Percentiles rank a stretch among this genome's conserved stretches.
These are phyloP conservation scores for Strix uralensis DNA, from an alignment of 2,113 vertebrate genomes.

Conservation along the genomic window DNA sequence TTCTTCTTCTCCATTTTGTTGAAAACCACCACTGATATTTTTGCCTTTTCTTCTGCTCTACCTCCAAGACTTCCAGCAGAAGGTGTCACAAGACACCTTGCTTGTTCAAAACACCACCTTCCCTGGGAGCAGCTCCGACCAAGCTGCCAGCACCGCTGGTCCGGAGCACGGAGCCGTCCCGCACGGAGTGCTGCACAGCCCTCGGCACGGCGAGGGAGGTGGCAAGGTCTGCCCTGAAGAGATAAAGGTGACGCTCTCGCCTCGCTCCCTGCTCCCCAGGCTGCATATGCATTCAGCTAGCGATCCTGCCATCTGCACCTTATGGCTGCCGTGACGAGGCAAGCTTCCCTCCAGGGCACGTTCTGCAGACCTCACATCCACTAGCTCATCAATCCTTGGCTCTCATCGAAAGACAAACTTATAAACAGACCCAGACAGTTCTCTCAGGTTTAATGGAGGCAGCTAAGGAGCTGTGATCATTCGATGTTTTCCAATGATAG, in stretches of 20 bases:
- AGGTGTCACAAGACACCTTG: neutral
- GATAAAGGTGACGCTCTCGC: neutral
- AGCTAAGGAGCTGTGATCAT: slow-evolving; percentile 42
- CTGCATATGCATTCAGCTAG: neutral
- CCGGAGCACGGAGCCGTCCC: accelerated
- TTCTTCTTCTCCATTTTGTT: neutral
- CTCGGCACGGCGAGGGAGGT: accelerated
- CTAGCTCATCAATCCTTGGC: slow-evolving; percentile 43
- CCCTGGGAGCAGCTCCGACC: neutral
- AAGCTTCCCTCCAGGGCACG: slow-evolving; percentile 22
- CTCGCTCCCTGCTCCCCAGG: neutral
- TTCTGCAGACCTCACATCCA: neutral
- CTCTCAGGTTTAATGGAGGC: slow-evolving; percentile 60
- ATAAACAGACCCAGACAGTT: slow-evolving; percentile 43
- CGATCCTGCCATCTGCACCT: slow-evolving; percentile 32
- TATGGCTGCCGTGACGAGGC: neutral
- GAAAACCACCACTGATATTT: neutral
- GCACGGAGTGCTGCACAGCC: accelerated
- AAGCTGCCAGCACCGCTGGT: neutral
- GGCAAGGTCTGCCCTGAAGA: neutral
- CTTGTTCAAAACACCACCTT: accelerated
- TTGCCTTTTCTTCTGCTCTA: neutral
- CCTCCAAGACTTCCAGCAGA: neutral
- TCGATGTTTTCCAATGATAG: slow-evolving; percentile 54
- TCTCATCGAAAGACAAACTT: slow-evolving; percentile 51